Percentiles rank a stretch among this genome's conserved stretches.
phyloP scores from a whole-genome alignment of 2,113 vertebrate species.

The Odontophorus gujanensis region DNA sequence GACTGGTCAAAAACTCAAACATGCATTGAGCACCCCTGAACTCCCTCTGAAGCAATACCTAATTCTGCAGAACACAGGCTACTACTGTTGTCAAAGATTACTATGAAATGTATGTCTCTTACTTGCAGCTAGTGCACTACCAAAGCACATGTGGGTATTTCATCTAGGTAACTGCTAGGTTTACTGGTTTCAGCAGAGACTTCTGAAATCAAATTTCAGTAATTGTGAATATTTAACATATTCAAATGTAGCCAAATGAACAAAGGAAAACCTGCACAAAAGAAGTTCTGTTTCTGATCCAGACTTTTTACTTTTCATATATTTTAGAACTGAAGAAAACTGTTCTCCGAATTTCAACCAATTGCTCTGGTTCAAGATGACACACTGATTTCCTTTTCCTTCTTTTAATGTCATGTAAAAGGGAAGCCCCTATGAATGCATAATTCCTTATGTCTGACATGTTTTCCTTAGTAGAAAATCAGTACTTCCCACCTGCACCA shows the following conservation, averaged over 20 bases:
- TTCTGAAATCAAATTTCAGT: neutral
- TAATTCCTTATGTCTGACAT: neutral
- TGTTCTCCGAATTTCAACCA: neutral
- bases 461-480: neutral
- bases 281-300: neutral
- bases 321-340: neutral
- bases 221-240: neutral
- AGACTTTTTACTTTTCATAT: neutral
- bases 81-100: neutral
- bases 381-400: neutral
- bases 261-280: neutral
- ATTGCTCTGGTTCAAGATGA: neutral
- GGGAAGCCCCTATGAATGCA: neutral
- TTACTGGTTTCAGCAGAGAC: neutral
- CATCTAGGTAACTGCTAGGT: neutral
- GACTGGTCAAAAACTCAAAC: rapidly evolving
- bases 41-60: neutral
- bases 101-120: neutral
- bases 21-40: neutral
- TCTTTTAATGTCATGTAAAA: neutral
- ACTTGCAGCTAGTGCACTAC: neutral
- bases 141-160: neutral
- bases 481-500: neutral
- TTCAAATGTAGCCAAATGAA: neutral
- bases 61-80: neutral